Evolutionary conservation across 2,888 invertebrate species (phyloP).

Genomic region (Rutpela maculata): DNA sequence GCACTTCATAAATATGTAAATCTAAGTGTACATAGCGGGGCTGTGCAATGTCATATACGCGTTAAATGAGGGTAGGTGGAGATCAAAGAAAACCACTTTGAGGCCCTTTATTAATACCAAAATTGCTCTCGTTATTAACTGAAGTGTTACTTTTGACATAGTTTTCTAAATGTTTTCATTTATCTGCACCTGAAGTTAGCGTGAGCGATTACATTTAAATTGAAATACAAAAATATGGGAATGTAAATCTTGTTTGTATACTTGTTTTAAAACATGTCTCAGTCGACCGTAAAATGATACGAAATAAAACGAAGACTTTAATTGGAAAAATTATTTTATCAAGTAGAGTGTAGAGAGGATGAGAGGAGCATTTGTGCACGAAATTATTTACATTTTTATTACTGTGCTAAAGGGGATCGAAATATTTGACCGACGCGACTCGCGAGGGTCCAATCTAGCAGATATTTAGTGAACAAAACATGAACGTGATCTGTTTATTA

Average conservation of each 20-base stretch:
- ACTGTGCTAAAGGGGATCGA: too few species aligned
- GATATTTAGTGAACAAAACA: too few species aligned
- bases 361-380: too few species aligned
- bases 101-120: conserved; percentile 28
- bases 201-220: not conserved
- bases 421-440: too few species aligned
- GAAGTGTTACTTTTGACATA: conserved; percentile 32
- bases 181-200: conserved; percentile 14
- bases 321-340: not conserved
- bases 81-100: conserved; percentile 34
- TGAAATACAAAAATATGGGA: not conserved
- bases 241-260: not conserved
- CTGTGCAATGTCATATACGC: conserved; percentile 14
- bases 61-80: conserved; percentile 9
- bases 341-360: too few species aligned
- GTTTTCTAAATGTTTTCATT: conserved; percentile 32
- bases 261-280: not conserved
- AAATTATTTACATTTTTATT: too few species aligned
- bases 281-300: not conserved
- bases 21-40: conserved; percentile 9
- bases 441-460: too few species aligned
- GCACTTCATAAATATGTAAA: conserved; percentile 29
- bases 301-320: not conserved
- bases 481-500: too few species aligned
- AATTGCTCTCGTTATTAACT: conserved; percentile 33